Percentiles rank a stretch among this genome's conserved stretches.
phyloP scores from a whole-genome alignment of 2,797 vertebrate species.

The Chaetophractus vellerosus region DNA sequence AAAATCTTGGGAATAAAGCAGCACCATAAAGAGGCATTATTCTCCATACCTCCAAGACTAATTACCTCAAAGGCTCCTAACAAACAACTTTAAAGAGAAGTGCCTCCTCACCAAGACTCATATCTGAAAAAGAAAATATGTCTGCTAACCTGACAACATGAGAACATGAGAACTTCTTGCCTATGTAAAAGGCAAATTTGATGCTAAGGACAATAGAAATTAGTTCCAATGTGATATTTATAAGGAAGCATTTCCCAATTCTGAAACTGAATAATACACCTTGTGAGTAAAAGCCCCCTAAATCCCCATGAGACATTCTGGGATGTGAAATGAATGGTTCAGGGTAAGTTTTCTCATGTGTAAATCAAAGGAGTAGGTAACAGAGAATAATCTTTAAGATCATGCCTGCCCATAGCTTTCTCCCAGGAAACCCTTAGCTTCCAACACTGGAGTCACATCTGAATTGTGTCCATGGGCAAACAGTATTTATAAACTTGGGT shows the following conservation, averaged over 20 bases:
- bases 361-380: background rate
- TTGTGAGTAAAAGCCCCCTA: background rate
- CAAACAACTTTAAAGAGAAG: background rate
- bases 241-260: background rate
- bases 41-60: background rate
- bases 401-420: accelerated
- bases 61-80: background rate
- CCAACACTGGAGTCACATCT: too few relatives aligned
- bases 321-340: background rate
- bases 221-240: background rate
- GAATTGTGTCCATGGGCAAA: background rate
- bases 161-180: background rate
- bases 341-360: background rate
- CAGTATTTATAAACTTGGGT: background rate
- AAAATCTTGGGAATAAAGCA: background rate
- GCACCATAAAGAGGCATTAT: background rate
- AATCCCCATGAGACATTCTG: background rate
- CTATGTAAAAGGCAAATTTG: background rate
- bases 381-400: background rate
- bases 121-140: background rate
- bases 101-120: background rate
- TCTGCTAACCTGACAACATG: background rate
- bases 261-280: background rate
- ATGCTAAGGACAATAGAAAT: background rate
- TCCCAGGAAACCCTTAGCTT: background rate